Evolutionary conservation across 1,140 invertebrate genomes (phyloP).

Genomic region (Choristoneura fumiferana): DNA sequence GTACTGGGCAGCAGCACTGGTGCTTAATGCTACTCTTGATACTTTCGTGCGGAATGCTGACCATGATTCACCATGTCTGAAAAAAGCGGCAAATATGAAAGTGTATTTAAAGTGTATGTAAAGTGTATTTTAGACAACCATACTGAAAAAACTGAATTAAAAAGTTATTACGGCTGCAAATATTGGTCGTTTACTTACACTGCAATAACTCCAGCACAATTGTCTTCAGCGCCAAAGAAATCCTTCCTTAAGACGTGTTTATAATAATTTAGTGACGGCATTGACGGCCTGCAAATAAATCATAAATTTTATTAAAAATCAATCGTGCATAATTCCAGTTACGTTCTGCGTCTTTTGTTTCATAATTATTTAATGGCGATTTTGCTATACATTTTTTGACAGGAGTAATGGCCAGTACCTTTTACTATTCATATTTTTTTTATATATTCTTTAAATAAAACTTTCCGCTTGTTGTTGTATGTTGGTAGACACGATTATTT

Average conservation of each 20-base stretch:
- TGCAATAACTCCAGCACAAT: constrained; percentile 86
- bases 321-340: not conserved
- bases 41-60: constrained; percentile 88
- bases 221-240: constrained; percentile 83
- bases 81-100: constrained; percentile 2
- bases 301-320: constrained; percentile 13
- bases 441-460: too few species aligned
- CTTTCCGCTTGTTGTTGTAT: too few species aligned
- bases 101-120: too few species aligned
- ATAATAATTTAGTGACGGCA: constrained; percentile 90
- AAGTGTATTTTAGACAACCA: too few species aligned
- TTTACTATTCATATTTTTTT: too few species aligned
- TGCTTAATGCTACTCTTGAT: constrained; percentile 88
- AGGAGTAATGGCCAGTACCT: too few species aligned
- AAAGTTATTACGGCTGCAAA: too few species aligned
- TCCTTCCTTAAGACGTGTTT: constrained; percentile 87
- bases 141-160: too few species aligned
- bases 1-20: constrained; percentile 86
- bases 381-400: too few species aligned
- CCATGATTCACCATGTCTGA: constrained; percentile 91
- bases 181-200: constrained; percentile 88
- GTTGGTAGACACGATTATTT: too few species aligned
- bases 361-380: too few species aligned
- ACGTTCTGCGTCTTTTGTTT: too few species aligned
- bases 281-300: constrained; percentile 83